phyloP scores from a whole-genome alignment of 2,888 invertebrate species.

The Desoria tigrina region DNA sequence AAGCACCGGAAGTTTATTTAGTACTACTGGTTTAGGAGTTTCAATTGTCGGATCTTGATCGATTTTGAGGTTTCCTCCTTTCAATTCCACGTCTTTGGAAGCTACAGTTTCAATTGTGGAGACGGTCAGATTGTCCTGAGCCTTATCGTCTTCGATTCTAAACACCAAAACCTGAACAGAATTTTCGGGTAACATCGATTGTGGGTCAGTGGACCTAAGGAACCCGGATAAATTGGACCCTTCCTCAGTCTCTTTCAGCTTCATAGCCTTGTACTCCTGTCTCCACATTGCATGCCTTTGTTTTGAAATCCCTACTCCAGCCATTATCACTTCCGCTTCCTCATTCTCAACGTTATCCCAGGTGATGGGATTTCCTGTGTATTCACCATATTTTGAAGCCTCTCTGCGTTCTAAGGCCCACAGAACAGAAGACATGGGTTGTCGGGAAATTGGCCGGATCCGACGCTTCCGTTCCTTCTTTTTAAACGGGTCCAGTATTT shows the following conservation, averaged over 20 bases:
- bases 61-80: no score
- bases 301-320: neutral
- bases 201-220: no score
- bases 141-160: no score
- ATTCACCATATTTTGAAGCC: neutral
- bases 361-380: neutral
- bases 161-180: no score
- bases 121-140: no score
- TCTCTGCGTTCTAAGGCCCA: neutral
- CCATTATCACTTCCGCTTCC: neutral
- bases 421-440: neutral
- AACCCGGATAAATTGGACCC: no score
- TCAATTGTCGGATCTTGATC: no score
- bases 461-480: neutral
- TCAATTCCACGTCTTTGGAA: no score
- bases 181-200: no score
- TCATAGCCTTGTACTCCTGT: neutral
- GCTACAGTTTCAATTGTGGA: no score
- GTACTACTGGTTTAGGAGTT: no score
- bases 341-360: neutral
- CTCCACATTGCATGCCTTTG: neutral
- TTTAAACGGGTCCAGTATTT: neutral
- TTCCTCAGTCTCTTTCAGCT: neutral
- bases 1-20: no score
- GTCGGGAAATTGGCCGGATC: neutral